Evolutionary conservation across 2,113 vertebrate species (phyloP).

Genomic region (Nothoprocta perdicaria): DNA sequence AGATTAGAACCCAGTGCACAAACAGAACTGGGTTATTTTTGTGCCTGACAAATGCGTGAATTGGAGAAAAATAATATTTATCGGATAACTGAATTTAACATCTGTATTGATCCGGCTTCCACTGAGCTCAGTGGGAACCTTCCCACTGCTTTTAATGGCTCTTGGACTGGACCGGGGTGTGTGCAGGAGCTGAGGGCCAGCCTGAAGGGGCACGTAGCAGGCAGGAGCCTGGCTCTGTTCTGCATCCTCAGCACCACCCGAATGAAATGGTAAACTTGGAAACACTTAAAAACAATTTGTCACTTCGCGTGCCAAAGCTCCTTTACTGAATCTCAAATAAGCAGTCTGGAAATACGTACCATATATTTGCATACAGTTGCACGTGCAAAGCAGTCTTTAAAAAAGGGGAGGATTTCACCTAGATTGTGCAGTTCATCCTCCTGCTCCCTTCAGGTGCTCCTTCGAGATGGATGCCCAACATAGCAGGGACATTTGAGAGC

Average conservation of each 20-base stretch:
- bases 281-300: neutral
- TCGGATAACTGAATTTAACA: constrained; percentile 14
- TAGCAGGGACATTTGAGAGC: neutral
- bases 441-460: neutral
- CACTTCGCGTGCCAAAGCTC: neutral
- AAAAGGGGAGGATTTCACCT: neutral
- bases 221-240: neutral
- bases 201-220: neutral
- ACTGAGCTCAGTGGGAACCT: neutral
- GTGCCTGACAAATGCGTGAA: constrained; percentile 12
- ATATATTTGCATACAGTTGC: neutral
- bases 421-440: neutral
- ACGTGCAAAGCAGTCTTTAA: neutral
- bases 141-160: neutral
- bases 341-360: neutral
- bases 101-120: neutral
- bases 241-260: neutral
- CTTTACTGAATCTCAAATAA: neutral
- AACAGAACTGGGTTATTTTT: constrained; percentile 57
- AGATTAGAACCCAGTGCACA: constrained; percentile 44
- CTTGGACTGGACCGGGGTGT: neutral
- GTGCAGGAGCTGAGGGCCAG: neutral
- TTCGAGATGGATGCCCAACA: neutral
- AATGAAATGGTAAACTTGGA: neutral
- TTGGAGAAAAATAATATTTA: constrained; percentile 10